Evolutionary conservation across 2,113 vertebrate species (phyloP).

Genomic region (Notarius lentiginosus): DNA sequence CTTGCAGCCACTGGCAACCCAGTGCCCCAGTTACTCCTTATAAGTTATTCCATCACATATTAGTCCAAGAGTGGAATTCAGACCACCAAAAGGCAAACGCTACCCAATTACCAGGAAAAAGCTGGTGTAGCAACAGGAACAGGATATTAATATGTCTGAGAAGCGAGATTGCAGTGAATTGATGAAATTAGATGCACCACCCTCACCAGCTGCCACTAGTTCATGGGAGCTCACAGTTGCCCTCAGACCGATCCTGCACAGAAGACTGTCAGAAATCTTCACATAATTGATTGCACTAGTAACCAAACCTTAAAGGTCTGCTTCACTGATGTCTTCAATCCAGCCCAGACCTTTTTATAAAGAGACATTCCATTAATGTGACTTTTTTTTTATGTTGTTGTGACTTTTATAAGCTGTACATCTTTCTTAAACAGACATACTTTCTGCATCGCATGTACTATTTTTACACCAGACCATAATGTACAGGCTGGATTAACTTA

Average conservation of each 20-base stretch:
- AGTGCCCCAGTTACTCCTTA: neutral
- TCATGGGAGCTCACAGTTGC: conserved; percentile 6
- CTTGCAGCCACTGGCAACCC: conserved; percentile 29
- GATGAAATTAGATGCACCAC: conserved; percentile 26
- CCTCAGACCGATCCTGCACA: neutral
- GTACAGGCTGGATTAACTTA: conserved; percentile 48
- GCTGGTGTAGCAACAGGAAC: conserved; percentile 12
- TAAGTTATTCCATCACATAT: conserved; percentile 27
- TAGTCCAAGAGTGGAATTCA: conserved; percentile 21
- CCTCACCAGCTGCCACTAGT: conserved; percentile 39
- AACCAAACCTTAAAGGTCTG: neutral
- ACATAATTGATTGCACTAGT: neutral
- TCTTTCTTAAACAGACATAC: neutral
- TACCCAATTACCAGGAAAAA: conserved; percentile 9
- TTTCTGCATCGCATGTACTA: conserved; percentile 10
- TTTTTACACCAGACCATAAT: conserved; percentile 42
- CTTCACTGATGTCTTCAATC: neutral
- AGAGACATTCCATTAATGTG: conserved; percentile 1
- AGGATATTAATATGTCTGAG: conserved; percentile 37
- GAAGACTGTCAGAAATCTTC: neutral
- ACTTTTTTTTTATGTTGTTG: neutral
- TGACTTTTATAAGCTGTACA: neutral
- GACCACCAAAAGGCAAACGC: conserved; percentile 21
- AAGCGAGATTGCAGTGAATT: conserved; percentile 30
- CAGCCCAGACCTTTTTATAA: neutral